phyloP scores from a whole-genome alignment of 2,888 invertebrate species.

The Cyclophora punctaria region DNA sequence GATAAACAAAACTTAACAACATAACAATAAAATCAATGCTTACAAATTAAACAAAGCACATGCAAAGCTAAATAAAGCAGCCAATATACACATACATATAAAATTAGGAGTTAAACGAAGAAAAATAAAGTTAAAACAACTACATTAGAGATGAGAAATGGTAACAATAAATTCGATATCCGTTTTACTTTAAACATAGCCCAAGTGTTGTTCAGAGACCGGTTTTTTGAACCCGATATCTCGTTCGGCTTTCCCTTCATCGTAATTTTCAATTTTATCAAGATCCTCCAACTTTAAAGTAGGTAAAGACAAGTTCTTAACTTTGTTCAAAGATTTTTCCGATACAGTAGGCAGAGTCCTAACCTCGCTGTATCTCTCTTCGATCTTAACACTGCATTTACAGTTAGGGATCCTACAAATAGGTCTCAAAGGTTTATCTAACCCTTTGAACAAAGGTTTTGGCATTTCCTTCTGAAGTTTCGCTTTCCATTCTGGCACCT shows the following conservation, averaged over 20 bases:
- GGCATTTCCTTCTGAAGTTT: slow-evolving; percentile 55
- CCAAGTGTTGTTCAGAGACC: slow-evolving; percentile 73
- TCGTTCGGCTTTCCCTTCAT: slow-evolving; percentile 48
- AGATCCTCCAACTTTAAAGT: slow-evolving; percentile 59
- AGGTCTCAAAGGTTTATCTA: slow-evolving; percentile 51
- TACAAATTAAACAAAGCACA: slow-evolving; percentile 22
- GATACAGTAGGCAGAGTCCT: slow-evolving; percentile 52
- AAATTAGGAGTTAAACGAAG: slow-evolving; percentile 17
- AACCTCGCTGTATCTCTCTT: slow-evolving; percentile 48
- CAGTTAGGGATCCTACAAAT: slow-evolving; percentile 64
- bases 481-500: slow-evolving; percentile 60
- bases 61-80: slow-evolving; percentile 19
- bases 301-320: slow-evolving; percentile 61
- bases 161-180: slow-evolving; percentile 22
- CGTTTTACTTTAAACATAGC: slow-evolving; percentile 59
- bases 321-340: slow-evolving; percentile 48
- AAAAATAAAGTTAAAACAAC: background rate
- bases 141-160: slow-evolving; percentile 27
- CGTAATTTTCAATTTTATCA: slow-evolving; percentile 37
- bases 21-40: slow-evolving; percentile 18
- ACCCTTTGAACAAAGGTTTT: slow-evolving; percentile 39
- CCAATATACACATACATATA: slow-evolving; percentile 35
- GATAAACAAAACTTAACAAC: slow-evolving; percentile 18
- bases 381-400: slow-evolving; percentile 51
- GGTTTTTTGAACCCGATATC: slow-evolving; percentile 50